Evolutionary conservation across 2,113 vertebrate species (phyloP).

Genomic region (Platysteira castanea): DNA sequence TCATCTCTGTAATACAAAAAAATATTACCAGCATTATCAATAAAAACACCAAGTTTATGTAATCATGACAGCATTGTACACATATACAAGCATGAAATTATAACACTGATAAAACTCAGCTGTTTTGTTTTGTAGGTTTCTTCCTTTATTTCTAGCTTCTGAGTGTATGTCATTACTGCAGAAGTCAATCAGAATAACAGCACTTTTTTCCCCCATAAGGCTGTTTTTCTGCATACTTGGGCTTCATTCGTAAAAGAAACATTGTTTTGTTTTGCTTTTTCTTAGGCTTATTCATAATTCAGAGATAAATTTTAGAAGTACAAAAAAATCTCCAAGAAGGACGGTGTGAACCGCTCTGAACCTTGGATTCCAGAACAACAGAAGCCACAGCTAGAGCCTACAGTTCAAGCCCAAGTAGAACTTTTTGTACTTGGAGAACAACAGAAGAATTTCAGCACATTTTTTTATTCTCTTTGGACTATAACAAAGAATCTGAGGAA

Average conservation of each 20-base stretch:
- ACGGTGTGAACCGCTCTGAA: neutral
- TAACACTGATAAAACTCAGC: neutral
- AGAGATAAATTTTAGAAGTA: neutral
- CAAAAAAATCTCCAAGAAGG: neutral
- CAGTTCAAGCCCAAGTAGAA: neutral
- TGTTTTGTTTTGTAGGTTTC: neutral
- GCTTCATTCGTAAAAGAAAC: neutral
- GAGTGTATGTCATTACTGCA: neutral
- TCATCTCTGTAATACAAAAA: neutral
- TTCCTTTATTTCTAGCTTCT: neutral
- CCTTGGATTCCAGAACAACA: neutral
- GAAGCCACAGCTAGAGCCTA: neutral
- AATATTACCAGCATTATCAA: neutral
- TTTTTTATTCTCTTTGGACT: neutral
- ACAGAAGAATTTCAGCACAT: neutral
- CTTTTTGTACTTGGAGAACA: neutral
- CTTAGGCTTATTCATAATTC: neutral
- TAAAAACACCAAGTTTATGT: neutral
- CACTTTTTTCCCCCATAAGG: rapidly evolving
- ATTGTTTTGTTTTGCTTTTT: neutral
- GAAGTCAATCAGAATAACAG: neutral
- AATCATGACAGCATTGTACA: neutral
- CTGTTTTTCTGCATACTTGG: neutral
- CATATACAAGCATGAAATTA: neutral
- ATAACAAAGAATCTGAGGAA: neutral